These are phyloP conservation scores for Drosophila seguyi DNA, from an alignment of 1,140 invertebrate species.

Conservation along the genomic window DNA sequence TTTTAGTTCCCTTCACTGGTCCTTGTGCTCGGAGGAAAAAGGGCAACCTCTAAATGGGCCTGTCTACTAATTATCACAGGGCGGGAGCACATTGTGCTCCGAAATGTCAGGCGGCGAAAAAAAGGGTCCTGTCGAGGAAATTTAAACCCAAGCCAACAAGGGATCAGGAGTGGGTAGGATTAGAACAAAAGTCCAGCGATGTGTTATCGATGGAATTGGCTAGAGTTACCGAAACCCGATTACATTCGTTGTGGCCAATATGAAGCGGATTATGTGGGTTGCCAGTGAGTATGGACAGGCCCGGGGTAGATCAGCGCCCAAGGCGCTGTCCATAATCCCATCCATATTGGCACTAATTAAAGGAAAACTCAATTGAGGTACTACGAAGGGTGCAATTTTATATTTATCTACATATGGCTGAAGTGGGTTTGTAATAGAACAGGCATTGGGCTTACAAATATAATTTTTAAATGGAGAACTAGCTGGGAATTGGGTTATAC, in stretches of 20 bases:
- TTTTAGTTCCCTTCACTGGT: too few species aligned
- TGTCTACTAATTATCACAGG: slow-evolving; percentile 74
- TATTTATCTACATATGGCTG: slow-evolving; percentile 12
- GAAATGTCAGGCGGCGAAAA: slow-evolving; percentile 39
- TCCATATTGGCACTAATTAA: slow-evolving; percentile 50
- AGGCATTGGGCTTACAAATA: not conserved
- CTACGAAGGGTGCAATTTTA: slow-evolving; percentile 19
- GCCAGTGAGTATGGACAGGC: not conserved
- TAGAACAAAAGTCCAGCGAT: slow-evolving; percentile 27
- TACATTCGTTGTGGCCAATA: slow-evolving; percentile 49
- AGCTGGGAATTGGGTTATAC: not conserved
- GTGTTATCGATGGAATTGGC: slow-evolving; percentile 55
- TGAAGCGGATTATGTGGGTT: slow-evolving; percentile 46
- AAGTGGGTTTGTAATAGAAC: slow-evolving; percentile 1
- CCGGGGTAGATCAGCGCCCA: slow-evolving; percentile 13
- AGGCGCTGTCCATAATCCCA: slow-evolving; percentile 39
- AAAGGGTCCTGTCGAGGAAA: slow-evolving; percentile 43
- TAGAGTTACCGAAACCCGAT: slow-evolving; percentile 51
- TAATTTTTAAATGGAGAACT: not conserved
- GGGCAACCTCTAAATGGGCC: slow-evolving; percentile 67
- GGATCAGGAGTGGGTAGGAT: not conserved
- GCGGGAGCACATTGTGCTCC: slow-evolving; percentile 47
- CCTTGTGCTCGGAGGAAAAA: slow-evolving; percentile 19
- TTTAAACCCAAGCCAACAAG: slow-evolving; percentile 26
- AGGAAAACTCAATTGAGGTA: slow-evolving; percentile 1